Evolutionary conservation across 2,797 vertebrate genomes (phyloP).

Genomic region (Triplophysa bombifrons): DNA sequence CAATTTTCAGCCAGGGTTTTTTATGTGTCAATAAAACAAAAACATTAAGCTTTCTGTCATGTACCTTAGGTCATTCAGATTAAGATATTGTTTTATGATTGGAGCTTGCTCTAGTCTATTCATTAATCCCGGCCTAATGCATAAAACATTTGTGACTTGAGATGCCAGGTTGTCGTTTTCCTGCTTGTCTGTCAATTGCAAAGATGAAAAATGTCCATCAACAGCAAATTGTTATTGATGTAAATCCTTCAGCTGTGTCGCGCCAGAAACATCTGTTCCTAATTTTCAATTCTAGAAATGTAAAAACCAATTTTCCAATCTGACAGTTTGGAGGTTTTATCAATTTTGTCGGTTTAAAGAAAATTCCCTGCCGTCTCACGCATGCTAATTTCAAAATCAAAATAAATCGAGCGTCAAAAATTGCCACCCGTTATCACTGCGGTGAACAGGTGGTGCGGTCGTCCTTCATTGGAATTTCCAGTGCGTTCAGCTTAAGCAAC

Average conservation of each 20-base stretch:
- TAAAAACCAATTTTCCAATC: conserved; percentile 49
- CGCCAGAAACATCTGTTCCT: conserved; percentile 46
- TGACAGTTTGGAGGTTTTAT: conserved; percentile 52
- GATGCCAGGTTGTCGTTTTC: conserved; percentile 37
- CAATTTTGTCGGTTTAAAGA: conserved; percentile 44
- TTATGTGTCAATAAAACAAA: neutral
- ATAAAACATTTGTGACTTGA: conserved; percentile 41
- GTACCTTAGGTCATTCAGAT: neutral
- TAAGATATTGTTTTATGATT: neutral
- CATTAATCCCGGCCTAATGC: conserved; percentile 16
- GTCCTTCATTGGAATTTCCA: conserved; percentile 1
- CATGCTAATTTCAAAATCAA: conserved; percentile 31
- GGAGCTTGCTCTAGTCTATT: conserved; percentile 29
- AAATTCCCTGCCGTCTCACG: neutral
- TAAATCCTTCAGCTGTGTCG: conserved; percentile 51
- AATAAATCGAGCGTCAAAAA: conserved; percentile 18
- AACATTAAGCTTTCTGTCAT: neutral
- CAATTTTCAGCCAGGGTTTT: neutral
- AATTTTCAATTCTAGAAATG: conserved; percentile 48
- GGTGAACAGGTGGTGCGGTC: conserved; percentile 11
- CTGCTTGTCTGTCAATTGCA: conserved; percentile 47
- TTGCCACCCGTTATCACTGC: neutral
- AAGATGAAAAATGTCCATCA: conserved; percentile 54
- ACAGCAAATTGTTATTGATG: conserved; percentile 53
- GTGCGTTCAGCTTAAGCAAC: conserved; percentile 2